Evolutionary conservation across 2,797 vertebrate genomes (phyloP).

Genomic region (Brachyrhaphis roseni): DNA sequence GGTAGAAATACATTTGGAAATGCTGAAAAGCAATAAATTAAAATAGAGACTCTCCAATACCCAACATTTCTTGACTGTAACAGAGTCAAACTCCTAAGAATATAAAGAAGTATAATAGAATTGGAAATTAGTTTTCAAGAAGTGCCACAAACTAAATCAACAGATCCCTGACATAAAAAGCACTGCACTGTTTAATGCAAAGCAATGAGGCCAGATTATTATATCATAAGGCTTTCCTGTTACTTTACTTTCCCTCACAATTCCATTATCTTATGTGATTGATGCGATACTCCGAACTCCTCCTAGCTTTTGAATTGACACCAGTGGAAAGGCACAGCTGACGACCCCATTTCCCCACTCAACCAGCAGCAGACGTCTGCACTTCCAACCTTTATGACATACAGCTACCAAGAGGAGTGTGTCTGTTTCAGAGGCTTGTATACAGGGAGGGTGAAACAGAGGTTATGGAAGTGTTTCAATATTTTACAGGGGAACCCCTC

Average conservation of each 20-base stretch:
- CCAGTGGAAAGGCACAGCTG: constrained; percentile 41
- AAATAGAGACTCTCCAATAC: neutral
- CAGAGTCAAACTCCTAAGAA: neutral
- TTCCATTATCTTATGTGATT: constrained; percentile 29
- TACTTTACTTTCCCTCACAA: constrained; percentile 20
- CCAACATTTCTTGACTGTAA: neutral
- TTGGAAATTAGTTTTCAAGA: constrained; percentile 7
- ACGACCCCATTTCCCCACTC: constrained; percentile 68
- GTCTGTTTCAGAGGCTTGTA: constrained; percentile 83
- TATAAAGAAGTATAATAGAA: constrained; percentile 19
- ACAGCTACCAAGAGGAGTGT: constrained; percentile 85
- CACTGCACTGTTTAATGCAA: constrained; percentile 20
- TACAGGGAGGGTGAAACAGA: constrained; percentile 90
- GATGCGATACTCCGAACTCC: constrained; percentile 37
- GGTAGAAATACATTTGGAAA: neutral
- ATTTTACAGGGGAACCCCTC: constrained; percentile 92
- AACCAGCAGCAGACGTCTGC: constrained; percentile 46
- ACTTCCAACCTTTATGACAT: constrained; percentile 85
- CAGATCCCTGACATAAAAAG: constrained; percentile 10
- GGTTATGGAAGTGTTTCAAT: constrained; percentile 93
- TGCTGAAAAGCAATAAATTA: neutral
- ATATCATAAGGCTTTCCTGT: constrained; percentile 17
- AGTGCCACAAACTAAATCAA: constrained; percentile 28
- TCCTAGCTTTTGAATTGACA: constrained; percentile 44
- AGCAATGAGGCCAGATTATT: constrained; percentile 22